Percentiles rank a stretch among this genome's conserved stretches.
Conservation (phyloP, 2,797 vertebrate species). For the Gallinago nigripennis region DNA sequence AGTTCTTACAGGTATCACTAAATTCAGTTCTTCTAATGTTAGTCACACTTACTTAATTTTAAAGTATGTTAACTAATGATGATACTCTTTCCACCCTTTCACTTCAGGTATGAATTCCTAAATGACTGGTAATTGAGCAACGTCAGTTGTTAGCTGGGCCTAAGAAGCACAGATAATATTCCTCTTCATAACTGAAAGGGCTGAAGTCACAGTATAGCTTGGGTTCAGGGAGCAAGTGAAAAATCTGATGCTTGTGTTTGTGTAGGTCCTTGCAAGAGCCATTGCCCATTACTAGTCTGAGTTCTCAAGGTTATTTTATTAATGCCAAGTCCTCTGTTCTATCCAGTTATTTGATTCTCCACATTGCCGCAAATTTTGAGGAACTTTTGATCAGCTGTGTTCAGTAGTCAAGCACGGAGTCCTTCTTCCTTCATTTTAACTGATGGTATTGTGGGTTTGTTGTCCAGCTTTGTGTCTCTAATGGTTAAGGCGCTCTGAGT, state of each 20-base stretch:
- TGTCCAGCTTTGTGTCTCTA: not conserved
- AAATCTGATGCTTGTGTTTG: not conserved
- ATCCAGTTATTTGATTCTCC: not conserved
- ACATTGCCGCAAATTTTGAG: not conserved
- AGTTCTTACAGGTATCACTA: not conserved
- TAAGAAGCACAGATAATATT: not conserved
- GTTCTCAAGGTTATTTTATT: not conserved
- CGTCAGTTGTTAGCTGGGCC: not conserved
- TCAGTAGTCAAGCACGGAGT: not conserved
- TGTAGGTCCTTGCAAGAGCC: not conserved
- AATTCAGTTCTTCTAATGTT: not conserved
- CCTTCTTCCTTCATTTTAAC: not conserved
- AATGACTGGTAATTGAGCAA: not conserved
- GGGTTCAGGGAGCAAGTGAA: not conserved
- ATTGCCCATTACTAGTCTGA: not conserved
- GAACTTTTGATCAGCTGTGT: not conserved
- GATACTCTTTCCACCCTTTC: not conserved
- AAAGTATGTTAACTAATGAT: not conserved
- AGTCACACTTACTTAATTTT: not conserved
- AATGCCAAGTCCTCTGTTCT: not conserved
- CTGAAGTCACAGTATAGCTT: not conserved
- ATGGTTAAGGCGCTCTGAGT: not conserved
- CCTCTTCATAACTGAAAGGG: not conserved
- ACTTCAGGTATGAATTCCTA: not conserved
- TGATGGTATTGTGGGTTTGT: accelerated